A percentile compares a stretch with the other conserved stretches of the same genome.
These are phyloP conservation scores for Anabacerthia variegaticeps DNA, from an alignment of 2,797 vertebrate genomes.

Conservation along the genomic window DNA sequence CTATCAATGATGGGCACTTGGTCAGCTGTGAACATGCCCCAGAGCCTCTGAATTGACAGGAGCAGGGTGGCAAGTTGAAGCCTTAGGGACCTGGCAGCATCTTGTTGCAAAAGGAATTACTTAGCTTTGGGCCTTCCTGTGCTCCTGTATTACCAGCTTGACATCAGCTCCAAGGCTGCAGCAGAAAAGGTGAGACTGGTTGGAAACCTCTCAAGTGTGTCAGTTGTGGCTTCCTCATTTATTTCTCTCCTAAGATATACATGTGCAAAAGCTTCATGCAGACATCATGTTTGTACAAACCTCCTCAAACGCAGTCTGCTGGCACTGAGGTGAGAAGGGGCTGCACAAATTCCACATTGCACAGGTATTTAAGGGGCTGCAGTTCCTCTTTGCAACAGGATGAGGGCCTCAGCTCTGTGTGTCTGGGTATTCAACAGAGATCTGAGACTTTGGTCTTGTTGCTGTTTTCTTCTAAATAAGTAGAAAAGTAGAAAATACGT, in stretches of 20 bases:
- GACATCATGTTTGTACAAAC: fast-evolving
- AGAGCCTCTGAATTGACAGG: not conserved
- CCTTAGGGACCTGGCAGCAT: not conserved
- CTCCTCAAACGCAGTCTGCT: not conserved
- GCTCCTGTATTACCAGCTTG: not conserved
- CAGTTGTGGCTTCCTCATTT: not conserved
- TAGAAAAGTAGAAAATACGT: not conserved
- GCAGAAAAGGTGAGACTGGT: not conserved
- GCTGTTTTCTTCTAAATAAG: not conserved
- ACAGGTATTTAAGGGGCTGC: not conserved
- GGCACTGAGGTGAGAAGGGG: not conserved
- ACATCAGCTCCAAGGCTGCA: not conserved
- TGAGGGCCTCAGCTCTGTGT: constrained; percentile 57
- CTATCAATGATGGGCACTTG: not conserved
- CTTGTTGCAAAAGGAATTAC: not conserved
- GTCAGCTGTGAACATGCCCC: not conserved
- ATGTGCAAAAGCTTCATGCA: not conserved
- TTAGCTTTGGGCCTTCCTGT: fast-evolving
- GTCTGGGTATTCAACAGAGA: not conserved
- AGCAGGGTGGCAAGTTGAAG: not conserved
- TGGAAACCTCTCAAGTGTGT: not conserved
- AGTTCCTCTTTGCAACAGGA: constrained; percentile 23
- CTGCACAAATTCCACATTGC: not conserved
- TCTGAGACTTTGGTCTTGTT: not conserved
- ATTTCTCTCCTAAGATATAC: not conserved